phyloP scores from a whole-genome alignment of 2,888 invertebrate species.

The Platynereis dumerilii region DNA sequence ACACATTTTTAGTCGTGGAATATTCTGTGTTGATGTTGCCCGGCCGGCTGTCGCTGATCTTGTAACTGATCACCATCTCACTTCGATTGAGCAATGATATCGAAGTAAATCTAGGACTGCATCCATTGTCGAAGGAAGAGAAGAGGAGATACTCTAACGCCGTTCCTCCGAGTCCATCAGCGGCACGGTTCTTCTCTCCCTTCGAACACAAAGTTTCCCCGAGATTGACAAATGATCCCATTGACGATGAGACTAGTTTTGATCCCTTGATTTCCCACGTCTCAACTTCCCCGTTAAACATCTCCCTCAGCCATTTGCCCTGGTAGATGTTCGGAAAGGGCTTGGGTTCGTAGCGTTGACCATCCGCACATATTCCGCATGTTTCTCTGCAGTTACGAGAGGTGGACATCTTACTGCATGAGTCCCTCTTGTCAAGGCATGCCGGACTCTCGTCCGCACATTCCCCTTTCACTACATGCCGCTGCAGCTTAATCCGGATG shows the following conservation, averaged over 20 bases:
- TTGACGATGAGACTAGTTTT: not conserved
- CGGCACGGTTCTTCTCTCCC: not conserved
- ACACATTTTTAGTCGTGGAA: no score
- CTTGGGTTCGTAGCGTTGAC: not conserved
- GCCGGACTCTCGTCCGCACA: conserved; percentile 15
- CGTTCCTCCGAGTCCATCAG: not conserved
- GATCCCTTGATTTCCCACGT: conserved; percentile 6
- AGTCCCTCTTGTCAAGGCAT: not conserved
- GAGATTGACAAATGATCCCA: conserved; percentile 12
- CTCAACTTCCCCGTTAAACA: not conserved
- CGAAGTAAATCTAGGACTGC: conserved; percentile 12
- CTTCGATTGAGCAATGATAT: conserved; percentile 2
- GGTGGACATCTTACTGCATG: not conserved
- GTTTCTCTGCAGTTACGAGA: not conserved
- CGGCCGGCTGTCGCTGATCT: no score
- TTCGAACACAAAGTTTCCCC: conserved; percentile 9
- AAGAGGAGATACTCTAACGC: conserved; percentile 10
- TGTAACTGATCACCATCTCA: conserved; percentile 5
- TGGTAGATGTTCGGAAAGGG: not conserved
- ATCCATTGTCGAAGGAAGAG: conserved; percentile 13
- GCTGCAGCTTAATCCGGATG: not conserved
- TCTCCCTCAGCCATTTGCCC: conserved; percentile 2
- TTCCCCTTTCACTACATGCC: not conserved
- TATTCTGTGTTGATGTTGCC: no score
- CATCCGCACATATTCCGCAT: not conserved